Percentiles rank a stretch among this genome's conserved stretches.
Evolutionary conservation across 2,888 invertebrate genomes (phyloP).

Genomic region (Tridacna crocea): DNA sequence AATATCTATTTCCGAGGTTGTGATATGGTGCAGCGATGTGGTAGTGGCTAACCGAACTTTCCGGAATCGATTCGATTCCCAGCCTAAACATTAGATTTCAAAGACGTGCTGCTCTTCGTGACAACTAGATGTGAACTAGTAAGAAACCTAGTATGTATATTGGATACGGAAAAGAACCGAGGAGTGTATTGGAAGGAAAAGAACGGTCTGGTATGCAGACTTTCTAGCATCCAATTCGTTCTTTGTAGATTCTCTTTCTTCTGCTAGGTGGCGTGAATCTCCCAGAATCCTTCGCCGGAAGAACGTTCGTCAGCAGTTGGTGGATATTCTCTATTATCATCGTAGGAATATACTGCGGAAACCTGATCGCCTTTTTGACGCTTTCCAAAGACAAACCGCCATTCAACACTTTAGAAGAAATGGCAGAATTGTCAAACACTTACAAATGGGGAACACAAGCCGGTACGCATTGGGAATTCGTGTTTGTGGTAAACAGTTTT

Average conservation of each 20-base stretch:
- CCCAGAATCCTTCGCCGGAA: slow-evolving; percentile 70
- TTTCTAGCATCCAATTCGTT: too few relatives aligned
- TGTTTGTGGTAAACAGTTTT: slow-evolving; percentile 67
- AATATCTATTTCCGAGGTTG: too few relatives aligned
- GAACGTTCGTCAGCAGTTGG: slow-evolving; percentile 73
- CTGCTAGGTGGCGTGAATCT: slow-evolving; percentile 69
- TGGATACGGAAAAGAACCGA: too few relatives aligned
- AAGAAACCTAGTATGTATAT: too few relatives aligned
- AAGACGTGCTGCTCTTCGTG: too few relatives aligned
- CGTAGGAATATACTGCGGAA: slow-evolving; percentile 80
- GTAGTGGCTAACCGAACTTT: too few relatives aligned
- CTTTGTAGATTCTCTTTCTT: not conserved
- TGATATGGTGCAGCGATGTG: too few relatives aligned
- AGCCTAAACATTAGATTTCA: too few relatives aligned
- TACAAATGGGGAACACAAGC: slow-evolving; percentile 73
- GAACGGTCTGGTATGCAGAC: too few relatives aligned
- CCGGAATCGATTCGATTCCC: too few relatives aligned
- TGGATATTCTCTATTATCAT: slow-evolving; percentile 76
- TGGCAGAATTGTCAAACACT: slow-evolving; percentile 59
- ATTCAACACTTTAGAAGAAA: slow-evolving; percentile 70
- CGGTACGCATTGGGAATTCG: slow-evolving; percentile 63
- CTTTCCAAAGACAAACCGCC: slow-evolving; percentile 74
- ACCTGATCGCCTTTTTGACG: slow-evolving; percentile 80
- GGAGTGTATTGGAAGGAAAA: too few relatives aligned
- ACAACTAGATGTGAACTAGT: too few relatives aligned